Evolutionary conservation across 2,113 vertebrate species (phyloP).

Genomic region (Riparia riparia): DNA sequence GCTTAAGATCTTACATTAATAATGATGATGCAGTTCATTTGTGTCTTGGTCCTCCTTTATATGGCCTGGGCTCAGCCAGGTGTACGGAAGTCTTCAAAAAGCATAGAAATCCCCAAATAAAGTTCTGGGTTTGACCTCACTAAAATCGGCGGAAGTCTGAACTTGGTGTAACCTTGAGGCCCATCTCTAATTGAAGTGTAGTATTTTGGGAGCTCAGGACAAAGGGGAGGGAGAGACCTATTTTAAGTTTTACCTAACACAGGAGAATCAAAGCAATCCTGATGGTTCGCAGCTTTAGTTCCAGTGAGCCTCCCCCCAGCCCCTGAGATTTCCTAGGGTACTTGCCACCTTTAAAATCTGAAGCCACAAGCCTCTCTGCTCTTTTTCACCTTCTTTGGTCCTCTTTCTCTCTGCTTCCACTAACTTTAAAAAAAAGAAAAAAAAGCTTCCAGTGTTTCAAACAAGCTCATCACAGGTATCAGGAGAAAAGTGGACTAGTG

Average conservation of each 20-base stretch:
- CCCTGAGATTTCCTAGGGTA: background rate
- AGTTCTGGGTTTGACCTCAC: background rate
- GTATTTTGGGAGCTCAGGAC: background rate
- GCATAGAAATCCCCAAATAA: background rate
- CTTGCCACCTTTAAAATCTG: background rate
- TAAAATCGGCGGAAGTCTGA: background rate
- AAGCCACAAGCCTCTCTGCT: background rate
- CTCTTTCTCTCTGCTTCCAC: background rate
- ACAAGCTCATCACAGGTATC: background rate
- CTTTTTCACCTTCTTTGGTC: background rate
- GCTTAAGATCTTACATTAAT: background rate
- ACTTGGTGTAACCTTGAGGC: slow-evolving; percentile 8
- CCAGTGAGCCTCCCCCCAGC: rapidly evolving
- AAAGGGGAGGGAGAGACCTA: background rate
- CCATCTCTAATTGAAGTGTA: background rate
- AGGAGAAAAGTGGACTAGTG: background rate
- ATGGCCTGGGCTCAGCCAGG: background rate
- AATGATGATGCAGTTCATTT: background rate
- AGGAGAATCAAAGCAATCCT: background rate
- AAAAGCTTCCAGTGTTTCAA: background rate
- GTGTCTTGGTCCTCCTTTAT: background rate
- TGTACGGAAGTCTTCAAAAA: slow-evolving; percentile 13
- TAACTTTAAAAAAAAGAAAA: background rate
- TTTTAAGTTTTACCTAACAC: background rate
- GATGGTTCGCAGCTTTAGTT: background rate